phyloP scores from a whole-genome alignment of 2,797 vertebrate species.

The Myotis myotis region DNA sequence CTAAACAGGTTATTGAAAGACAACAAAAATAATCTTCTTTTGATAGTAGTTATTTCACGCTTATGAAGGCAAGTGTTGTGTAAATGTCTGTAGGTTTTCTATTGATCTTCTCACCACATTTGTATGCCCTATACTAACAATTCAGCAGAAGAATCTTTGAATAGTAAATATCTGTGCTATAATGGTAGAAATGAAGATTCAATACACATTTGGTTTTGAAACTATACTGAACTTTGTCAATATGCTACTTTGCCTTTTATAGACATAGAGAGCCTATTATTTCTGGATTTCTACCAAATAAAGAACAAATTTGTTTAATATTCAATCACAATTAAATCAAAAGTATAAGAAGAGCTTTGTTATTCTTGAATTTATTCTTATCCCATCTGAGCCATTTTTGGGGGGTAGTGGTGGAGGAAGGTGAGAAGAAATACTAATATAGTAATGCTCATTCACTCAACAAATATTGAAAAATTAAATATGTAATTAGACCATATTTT shows the following conservation, averaged over 20 bases:
- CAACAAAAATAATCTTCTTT: neutral
- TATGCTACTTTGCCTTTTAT: neutral
- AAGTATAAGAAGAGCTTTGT: constrained; percentile 1
- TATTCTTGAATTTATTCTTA: neutral
- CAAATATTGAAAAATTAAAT: neutral
- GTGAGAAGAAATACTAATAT: constrained; percentile 4
- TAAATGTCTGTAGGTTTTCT: neutral
- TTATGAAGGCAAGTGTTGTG: neutral
- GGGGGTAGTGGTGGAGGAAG: neutral
- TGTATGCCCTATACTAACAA: neutral
- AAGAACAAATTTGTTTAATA: neutral
- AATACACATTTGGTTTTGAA: neutral
- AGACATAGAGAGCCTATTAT: neutral
- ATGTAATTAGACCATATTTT: neutral
- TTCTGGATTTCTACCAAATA: neutral
- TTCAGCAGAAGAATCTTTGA: neutral
- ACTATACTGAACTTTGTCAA: neutral
- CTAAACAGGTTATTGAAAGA: neutral
- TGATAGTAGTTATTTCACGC: neutral
- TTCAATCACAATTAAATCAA: neutral
- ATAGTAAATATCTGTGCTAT: neutral
- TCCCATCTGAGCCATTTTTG: neutral
- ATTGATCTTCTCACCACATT: neutral
- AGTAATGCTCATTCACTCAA: neutral
- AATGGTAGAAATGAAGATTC: neutral